A percentile compares a stretch with the other conserved stretches of the same genome.
Evolutionary conservation across 2,797 vertebrate genomes (phyloP).

Genomic region (Poeciliopsis turneri): DNA sequence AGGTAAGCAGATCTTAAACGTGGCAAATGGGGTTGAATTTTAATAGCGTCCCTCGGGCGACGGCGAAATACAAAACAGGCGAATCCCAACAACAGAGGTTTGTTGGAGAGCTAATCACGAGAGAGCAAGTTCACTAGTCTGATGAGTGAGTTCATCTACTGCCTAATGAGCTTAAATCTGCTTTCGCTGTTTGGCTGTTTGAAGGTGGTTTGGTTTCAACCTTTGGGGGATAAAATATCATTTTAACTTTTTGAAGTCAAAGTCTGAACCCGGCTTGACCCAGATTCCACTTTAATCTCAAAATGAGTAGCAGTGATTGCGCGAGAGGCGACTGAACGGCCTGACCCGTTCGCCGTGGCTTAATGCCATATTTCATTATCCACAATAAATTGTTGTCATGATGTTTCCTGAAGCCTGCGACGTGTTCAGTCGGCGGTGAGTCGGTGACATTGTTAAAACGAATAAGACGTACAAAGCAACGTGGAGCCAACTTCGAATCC

Average conservation of each 20-base stretch:
- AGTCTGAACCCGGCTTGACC: background rate
- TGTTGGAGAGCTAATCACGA: slow-evolving; percentile 42
- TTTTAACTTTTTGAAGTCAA: background rate
- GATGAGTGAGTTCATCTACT: slow-evolving; percentile 27
- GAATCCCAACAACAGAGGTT: slow-evolving; percentile 16
- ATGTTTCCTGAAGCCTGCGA: slow-evolving; percentile 16
- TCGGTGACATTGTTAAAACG: slow-evolving; percentile 8
- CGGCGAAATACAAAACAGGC: slow-evolving; percentile 34
- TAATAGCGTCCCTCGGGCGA: slow-evolving; percentile 11
- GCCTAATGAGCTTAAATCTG: slow-evolving; percentile 28
- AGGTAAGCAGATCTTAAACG: slow-evolving; percentile 3
- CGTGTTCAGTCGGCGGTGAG: slow-evolving; percentile 32
- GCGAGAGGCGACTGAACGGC: background rate
- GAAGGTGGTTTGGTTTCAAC: background rate
- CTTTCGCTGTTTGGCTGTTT: slow-evolving; percentile 3
- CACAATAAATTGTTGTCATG: background rate
- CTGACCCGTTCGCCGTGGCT: background rate
- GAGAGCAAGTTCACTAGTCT: slow-evolving; percentile 36
- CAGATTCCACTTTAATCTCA: background rate
- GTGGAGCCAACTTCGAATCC: slow-evolving; percentile 30
- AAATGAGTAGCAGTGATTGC: background rate
- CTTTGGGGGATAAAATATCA: background rate
- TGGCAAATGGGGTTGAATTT: background rate
- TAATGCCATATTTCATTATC: slow-evolving; percentile 13
- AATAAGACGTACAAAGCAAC: slow-evolving; percentile 44